A percentile compares a stretch with the other conserved stretches of the same genome.
Conservation (phyloP, 2,797 vertebrate genomes). For the Sarcoramphus papa region DNA sequence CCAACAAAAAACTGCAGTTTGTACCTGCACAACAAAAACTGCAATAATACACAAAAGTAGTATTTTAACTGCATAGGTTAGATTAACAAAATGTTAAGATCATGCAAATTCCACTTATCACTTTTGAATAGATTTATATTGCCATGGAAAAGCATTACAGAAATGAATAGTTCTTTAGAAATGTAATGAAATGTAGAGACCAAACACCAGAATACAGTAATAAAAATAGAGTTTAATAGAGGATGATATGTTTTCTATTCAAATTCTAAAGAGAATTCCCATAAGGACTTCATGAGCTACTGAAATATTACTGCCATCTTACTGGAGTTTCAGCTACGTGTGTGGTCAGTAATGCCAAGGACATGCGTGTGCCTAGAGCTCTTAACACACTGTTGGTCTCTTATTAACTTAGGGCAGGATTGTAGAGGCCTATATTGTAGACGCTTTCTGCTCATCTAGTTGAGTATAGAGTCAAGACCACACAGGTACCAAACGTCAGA, state of each 20-base stretch:
- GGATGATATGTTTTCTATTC: neutral
- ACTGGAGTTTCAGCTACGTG: neutral
- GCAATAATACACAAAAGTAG: neutral
- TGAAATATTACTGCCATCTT: neutral
- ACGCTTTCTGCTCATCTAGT: neutral
- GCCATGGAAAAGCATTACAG: neutral
- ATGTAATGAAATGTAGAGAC: neutral
- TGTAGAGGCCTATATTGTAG: neutral
- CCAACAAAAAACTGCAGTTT: neutral
- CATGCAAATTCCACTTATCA: neutral
- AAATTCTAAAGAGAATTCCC: neutral
- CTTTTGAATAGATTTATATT: neutral
- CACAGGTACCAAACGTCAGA: neutral
- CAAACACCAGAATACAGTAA: neutral
- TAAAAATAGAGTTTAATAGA: neutral
- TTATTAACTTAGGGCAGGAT: neutral
- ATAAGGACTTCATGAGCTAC: neutral
- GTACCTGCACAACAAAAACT: neutral
- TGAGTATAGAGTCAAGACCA: neutral
- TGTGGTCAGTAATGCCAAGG: neutral
- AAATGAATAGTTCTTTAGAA: neutral
- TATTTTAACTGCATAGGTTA: neutral
- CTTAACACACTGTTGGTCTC: neutral
- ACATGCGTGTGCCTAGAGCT: neutral
- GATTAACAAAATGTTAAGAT: neutral